phyloP scores from a whole-genome alignment of 2,888 invertebrate species.

The Linyphia triangularis region DNA sequence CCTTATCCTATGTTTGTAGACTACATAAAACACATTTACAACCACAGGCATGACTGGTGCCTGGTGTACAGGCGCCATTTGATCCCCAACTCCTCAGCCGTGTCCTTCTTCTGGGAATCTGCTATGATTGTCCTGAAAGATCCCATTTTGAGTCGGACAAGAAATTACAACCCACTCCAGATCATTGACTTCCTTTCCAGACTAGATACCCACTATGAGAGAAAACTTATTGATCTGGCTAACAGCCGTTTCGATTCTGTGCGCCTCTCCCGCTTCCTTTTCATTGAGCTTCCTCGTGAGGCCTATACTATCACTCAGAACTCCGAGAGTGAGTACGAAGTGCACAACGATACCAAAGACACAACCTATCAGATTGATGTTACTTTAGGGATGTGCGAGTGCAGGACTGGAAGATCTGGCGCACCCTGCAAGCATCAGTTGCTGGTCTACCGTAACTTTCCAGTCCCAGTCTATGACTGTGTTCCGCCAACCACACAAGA shows the following conservation, averaged over 20 bases:
- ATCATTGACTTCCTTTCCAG: conserved; percentile 67
- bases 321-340: conserved; percentile 72
- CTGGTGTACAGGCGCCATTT: conserved; percentile 53
- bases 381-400: conserved; percentile 69
- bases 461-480: conserved; percentile 67
- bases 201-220: conserved; percentile 66
- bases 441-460: conserved; percentile 61
- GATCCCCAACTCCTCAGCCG: conserved; percentile 29
- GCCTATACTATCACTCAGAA: conserved; percentile 70
- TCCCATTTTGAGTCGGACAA: conserved; percentile 65
- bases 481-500: conserved; percentile 27
- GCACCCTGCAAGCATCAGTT: conserved; percentile 72
- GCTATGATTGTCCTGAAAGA: conserved; percentile 66
- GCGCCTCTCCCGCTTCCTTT: conserved; percentile 54
- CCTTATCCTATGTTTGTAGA: conserved; percentile 52
- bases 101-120: conserved; percentile 62
- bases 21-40: conserved; percentile 57
- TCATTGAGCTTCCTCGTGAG: conserved; percentile 66
- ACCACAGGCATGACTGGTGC: conserved; percentile 65
- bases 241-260: conserved; percentile 64
- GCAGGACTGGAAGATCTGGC: conserved; percentile 54
- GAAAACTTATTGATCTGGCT: conserved; percentile 57
- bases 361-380: conserved; percentile 63
- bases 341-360: conserved; percentile 70
- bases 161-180: conserved; percentile 63